Evolutionary conservation across 2,113 vertebrate species (phyloP).

Genomic region (Panurus biarmicus): DNA sequence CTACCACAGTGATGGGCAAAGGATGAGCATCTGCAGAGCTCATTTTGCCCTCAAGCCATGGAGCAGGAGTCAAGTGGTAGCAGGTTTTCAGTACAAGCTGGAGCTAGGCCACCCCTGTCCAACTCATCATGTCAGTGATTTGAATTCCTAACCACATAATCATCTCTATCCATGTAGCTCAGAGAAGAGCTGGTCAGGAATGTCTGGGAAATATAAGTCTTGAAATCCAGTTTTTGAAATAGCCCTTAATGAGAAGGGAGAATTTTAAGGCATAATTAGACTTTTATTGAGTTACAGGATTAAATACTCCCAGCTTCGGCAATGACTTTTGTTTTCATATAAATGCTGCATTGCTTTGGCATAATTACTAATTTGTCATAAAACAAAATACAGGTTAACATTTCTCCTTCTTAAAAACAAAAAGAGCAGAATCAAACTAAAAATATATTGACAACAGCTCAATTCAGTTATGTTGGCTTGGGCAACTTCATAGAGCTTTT

Average conservation of each 20-base stretch:
- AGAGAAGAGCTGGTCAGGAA: background rate
- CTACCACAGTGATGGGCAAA: constrained; percentile 4
- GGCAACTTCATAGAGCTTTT: background rate
- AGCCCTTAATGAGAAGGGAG: background rate
- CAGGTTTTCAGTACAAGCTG: background rate
- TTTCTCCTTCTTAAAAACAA: background rate
- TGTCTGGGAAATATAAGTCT: background rate
- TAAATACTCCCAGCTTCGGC: background rate
- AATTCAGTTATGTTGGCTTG: background rate
- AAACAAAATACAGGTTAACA: background rate
- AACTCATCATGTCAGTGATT: background rate
- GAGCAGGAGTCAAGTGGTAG: background rate
- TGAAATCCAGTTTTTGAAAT: background rate
- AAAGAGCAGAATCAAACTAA: background rate
- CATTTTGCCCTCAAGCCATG: background rate
- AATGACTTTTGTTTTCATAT: background rate
- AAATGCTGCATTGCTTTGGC: background rate
- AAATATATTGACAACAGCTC: background rate
- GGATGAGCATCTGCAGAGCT: constrained; percentile 27
- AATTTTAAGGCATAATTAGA: background rate
- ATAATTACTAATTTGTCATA: background rate
- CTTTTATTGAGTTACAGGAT: background rate
- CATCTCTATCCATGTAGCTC: background rate
- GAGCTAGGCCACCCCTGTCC: background rate
- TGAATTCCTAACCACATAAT: background rate